These are phyloP conservation scores for Eudasyphora cyanicolor DNA, from an alignment of 2,888 invertebrate genomes.

Conservation along the genomic window DNA sequence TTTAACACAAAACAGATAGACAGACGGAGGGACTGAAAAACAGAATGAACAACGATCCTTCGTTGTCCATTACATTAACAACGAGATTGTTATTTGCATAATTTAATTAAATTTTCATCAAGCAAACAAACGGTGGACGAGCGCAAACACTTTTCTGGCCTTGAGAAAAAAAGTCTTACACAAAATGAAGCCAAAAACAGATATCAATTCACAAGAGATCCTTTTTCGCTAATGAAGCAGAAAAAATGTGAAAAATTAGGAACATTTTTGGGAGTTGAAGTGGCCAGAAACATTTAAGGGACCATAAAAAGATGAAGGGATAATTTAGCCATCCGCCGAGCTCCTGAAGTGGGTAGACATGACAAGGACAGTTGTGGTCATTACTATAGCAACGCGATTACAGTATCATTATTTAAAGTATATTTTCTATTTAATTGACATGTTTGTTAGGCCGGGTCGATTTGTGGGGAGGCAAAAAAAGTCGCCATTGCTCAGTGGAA, in stretches of 20 bases:
- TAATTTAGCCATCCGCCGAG: background rate
- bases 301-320: background rate
- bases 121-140: background rate
- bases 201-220: background rate
- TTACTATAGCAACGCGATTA: background rate
- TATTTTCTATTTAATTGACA: too few relatives aligned
- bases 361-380: too few relatives aligned
- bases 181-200: background rate
- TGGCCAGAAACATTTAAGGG: background rate
- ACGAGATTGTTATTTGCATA: constrained; percentile 51
- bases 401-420: too few relatives aligned
- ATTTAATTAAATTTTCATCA: constrained; percentile 55
- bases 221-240: background rate
- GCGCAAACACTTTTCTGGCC: background rate
- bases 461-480: too few relatives aligned
- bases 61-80: constrained; percentile 29
- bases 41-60: too few relatives aligned
- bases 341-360: background rate
- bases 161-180: background rate
- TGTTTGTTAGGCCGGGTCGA: too few relatives aligned
- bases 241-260: background rate
- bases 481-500: too few relatives aligned
- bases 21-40: too few relatives aligned
- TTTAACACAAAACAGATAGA: background rate
- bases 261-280: background rate